Evolutionary conservation across 2,113 vertebrate genomes (phyloP).

Genomic region (Rhinopomastus cyanomelas): DNA sequence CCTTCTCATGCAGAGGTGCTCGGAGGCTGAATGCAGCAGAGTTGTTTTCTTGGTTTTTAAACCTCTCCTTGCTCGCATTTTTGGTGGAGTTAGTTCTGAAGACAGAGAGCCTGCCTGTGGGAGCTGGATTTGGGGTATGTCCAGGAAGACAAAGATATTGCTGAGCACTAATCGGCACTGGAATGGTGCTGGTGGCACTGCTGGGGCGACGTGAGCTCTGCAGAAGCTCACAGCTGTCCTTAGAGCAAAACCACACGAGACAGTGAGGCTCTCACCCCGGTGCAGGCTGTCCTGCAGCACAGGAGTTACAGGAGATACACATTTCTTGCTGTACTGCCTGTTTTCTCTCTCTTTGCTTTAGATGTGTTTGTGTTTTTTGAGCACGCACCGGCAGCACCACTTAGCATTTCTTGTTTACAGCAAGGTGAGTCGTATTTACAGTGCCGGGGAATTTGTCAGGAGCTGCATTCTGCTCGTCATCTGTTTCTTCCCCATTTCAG

Average conservation of each 20-base stretch:
- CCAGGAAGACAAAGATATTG: not conserved
- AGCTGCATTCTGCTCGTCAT: slow-evolving; percentile 48
- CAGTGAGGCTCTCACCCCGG: not conserved
- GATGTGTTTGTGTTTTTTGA: not conserved
- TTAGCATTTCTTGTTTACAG: slow-evolving; percentile 59
- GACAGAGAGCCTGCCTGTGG: not conserved
- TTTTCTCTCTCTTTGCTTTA: not conserved
- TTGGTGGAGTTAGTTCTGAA: not conserved
- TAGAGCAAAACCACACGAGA: not conserved
- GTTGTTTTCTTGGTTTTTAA: not conserved
- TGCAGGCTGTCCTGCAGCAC: not conserved
- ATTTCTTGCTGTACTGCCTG: not conserved
- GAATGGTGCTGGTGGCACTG: not conserved
- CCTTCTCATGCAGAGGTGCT: not conserved
- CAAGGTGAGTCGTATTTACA: slow-evolving; percentile 63
- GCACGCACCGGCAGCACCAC: not conserved
- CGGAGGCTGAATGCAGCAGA: not conserved
- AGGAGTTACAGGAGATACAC: not conserved
- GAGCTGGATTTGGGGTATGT: not conserved
- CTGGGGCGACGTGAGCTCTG: not conserved
- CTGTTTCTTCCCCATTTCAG: slow-evolving; percentile 42
- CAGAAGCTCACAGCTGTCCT: not conserved
- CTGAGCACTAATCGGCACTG: not conserved
- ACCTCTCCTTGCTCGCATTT: not conserved
- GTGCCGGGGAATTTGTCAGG: slow-evolving; percentile 43